Evolutionary conservation across 2,113 vertebrate genomes (phyloP).

Genomic region (Albula goreensis): DNA sequence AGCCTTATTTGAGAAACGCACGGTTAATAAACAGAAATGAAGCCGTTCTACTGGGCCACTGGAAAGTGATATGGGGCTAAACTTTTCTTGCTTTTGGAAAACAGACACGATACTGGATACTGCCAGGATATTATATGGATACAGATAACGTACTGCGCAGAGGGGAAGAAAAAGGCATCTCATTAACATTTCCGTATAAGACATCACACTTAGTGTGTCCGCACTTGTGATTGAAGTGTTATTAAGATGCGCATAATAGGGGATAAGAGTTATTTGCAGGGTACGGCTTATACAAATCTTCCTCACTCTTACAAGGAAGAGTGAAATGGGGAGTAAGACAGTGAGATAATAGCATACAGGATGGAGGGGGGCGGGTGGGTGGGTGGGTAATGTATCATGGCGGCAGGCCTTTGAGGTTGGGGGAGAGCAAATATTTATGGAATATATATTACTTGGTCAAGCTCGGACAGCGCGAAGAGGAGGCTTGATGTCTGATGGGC

Average conservation of each 20-base stretch:
- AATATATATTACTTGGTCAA: slow-evolving; percentile 30
- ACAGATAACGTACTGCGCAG: slow-evolving; percentile 16
- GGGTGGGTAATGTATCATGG: slow-evolving; percentile 8
- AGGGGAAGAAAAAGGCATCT: not conserved
- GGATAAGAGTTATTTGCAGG: slow-evolving; percentile 24
- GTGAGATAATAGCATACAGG: slow-evolving; percentile 28
- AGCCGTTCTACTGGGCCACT: not conserved
- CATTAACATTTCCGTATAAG: slow-evolving; percentile 16
- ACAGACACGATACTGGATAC: slow-evolving; percentile 8
- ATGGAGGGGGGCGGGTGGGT: not conserved
- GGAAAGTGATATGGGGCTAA: slow-evolving; percentile 6
- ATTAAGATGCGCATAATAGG: slow-evolving; percentile 26
- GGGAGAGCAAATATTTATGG: slow-evolving; percentile 34
- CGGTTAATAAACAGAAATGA: not conserved
- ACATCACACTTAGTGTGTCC: slow-evolving; percentile 12
- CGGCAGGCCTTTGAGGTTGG: not conserved
- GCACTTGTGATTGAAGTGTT: slow-evolving; percentile 25
- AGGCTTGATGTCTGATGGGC: not conserved
- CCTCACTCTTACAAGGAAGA: not conserved
- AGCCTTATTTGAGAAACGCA: not conserved
- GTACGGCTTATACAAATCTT: slow-evolving; percentile 27
- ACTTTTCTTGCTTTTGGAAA: not conserved
- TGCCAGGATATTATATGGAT: slow-evolving; percentile 24
- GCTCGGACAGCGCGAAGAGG: not conserved
- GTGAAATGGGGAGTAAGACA: not conserved